Evolutionary conservation across 2,797 vertebrate species (phyloP), one percentile per base, ranked within the genome.

Genomic region (Carapus acus): DNA sequence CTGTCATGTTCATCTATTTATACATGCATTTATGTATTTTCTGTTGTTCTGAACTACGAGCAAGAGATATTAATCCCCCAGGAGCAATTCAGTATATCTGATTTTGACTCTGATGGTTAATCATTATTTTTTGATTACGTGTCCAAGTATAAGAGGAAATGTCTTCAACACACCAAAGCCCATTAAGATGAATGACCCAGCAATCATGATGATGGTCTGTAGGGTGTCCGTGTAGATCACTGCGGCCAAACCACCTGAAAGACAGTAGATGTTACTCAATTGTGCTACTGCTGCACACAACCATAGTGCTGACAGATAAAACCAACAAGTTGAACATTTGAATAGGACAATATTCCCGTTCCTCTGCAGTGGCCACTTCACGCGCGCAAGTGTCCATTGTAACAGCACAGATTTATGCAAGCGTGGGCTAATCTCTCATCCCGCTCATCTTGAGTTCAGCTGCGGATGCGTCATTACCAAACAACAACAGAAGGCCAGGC

Each of bases 191-290:
- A 94, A 90, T 23, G 94, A 94, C 18, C 95, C 94, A 16, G 91
- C 60, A 11, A 98, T n/a, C 94, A 99, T 97, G 79, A 97, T 93
- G 67, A 91, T 2, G 0, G 93, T 92, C 73, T 99, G 95, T 29
- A 99, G 68, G 1, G 94, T 92, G 70, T 99, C 96, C 6, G 96
- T 98, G 86, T 98, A 98, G 77, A 98, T 98, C 59, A 98, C 96
- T 1, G 95, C 93, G 33, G 94, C 92, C 61, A 98, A 69, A 38
- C 95, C 94, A 70, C 95, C 96, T 98, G 71, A 18, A 37, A 43
- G 16, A 57, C 27, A 70, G 49, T 13, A 33, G 31, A 38, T 15
- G 11, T 15, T 31, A 47, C 3, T 4, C 20, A 9, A 39, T 7
- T 18, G n/a, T n/a, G n/a, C n/a, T n/a, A n/a, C n/a, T n/a, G n/a